Conservation (phyloP, 2,113 vertebrate genomes). For the Neogobius melanostomus region DNA sequence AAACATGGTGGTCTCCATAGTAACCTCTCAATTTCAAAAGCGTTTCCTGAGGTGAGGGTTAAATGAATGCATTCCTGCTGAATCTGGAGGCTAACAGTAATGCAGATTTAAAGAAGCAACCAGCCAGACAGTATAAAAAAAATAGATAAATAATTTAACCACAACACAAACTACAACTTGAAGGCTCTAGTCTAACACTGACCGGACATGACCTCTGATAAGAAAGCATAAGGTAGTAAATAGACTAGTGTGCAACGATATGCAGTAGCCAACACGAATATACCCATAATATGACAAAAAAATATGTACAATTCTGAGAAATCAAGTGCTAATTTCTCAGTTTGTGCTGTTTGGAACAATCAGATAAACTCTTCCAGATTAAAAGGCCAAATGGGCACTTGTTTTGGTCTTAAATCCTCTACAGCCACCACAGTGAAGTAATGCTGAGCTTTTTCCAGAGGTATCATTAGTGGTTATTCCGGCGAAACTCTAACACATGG, state of each 20-base stretch:
- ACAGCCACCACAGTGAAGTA: conserved; percentile 8
- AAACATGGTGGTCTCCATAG: conserved; percentile 12
- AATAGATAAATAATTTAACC: conserved; percentile 8
- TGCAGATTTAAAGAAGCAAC: conserved; percentile 24
- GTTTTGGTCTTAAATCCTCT: too few species aligned
- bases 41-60: conserved; percentile 28
- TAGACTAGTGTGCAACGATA: background rate
- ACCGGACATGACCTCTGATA: background rate
- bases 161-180: background rate
- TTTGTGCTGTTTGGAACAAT: background rate
- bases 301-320: background rate
- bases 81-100: conserved; percentile 7
- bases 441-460: conserved; percentile 47
- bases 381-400: conserved; percentile 9
- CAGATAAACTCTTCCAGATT: conserved; percentile 1
- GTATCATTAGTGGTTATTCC: conserved; percentile 23
- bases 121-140: conserved; percentile 42
- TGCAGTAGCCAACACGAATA: background rate
- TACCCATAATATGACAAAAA: background rate
- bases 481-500: conserved; percentile 9
- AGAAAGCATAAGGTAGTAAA: background rate
- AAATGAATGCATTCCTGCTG: conserved; percentile 38
- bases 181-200: background rate
- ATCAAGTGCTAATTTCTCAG: background rate
- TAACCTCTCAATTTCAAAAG: conserved; percentile 31